phyloP scores from a whole-genome alignment of 2,888 invertebrate genomes.

The Lagria hirta region DNA sequence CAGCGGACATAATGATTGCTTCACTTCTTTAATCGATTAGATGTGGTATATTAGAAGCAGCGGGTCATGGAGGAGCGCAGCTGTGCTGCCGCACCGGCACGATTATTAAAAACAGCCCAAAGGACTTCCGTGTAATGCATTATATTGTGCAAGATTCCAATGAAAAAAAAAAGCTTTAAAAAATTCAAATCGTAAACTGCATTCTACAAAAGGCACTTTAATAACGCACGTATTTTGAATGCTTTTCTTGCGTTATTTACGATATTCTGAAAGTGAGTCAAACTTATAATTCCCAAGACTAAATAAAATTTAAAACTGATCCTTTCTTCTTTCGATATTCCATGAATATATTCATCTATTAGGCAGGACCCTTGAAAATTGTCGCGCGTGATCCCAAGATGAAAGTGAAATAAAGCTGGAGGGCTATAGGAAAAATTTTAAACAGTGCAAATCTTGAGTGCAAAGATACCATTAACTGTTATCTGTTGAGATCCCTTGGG shows the following conservation, averaged over 20 bases:
- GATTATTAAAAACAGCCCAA: slow-evolving; percentile 39
- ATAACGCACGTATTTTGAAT: slow-evolving; percentile 12
- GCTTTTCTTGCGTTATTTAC: slow-evolving; percentile 14
- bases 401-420: slow-evolving; percentile 18
- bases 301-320: slow-evolving; percentile 19
- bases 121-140: slow-evolving; percentile 28
- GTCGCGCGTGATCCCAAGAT: slow-evolving; percentile 14
- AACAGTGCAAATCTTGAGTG: slow-evolving; percentile 46
- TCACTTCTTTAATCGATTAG: slow-evolving; percentile 47
- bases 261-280: slow-evolving; percentile 6
- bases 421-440: slow-evolving; percentile 38
- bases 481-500: slow-evolving; percentile 42
- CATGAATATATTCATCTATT: slow-evolving; percentile 29
- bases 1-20: slow-evolving; percentile 41
- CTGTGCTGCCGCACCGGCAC: slow-evolving; percentile 39
- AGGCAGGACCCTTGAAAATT: slow-evolving; percentile 21
- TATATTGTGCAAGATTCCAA: no score
- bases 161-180: no score
- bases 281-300: slow-evolving; percentile 18
- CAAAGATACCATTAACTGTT: slow-evolving; percentile 46
- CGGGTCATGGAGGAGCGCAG: slow-evolving; percentile 37
- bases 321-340: slow-evolving; percentile 24
- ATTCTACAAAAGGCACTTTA: slow-evolving; percentile 6
- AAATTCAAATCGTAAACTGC: slow-evolving; percentile 18
- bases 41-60: slow-evolving; percentile 41